Evolutionary conservation across 2,888 invertebrate genomes (phyloP).

Genomic region (Drosophila paracracens): DNA sequence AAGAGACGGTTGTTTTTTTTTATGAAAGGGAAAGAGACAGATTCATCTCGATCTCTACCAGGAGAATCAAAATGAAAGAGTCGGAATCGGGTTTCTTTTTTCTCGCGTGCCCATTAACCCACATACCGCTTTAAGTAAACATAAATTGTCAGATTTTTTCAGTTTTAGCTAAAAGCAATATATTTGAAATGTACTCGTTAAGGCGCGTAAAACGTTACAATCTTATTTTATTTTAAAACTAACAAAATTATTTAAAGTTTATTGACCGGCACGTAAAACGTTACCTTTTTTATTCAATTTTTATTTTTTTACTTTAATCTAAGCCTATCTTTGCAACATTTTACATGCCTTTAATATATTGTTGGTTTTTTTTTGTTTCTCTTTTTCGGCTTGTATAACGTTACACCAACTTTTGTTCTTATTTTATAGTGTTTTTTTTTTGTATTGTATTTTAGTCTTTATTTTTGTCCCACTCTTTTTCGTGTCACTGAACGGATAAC

Average conservation of each 20-base stretch:
- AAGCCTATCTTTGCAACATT: slow-evolving; percentile 56
- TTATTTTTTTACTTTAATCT: slow-evolving; percentile 4
- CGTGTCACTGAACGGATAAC: slow-evolving; percentile 29
- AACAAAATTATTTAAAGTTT: background rate
- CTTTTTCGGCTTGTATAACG: slow-evolving; percentile 56
- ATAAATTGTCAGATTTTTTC: slow-evolving; percentile 2
- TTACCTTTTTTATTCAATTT: background rate
- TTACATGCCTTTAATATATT: slow-evolving; percentile 56
- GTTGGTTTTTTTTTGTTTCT: slow-evolving; percentile 15
- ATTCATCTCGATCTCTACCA: slow-evolving; percentile 7
- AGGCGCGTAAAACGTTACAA: slow-evolving; percentile 73
- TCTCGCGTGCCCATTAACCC: background rate
- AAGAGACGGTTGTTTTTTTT: slow-evolving; percentile 17
- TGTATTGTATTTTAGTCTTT: background rate
- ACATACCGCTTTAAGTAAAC: background rate
- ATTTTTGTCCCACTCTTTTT: slow-evolving; percentile 15
- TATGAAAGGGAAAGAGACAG: slow-evolving; percentile 37
- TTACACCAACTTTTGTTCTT: slow-evolving; percentile 29
- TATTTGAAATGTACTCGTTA: slow-evolving; percentile 31
- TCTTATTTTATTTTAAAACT: background rate
- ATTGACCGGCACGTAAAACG: slow-evolving; percentile 41
- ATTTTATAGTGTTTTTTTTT: background rate
- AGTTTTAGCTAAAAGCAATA: background rate
- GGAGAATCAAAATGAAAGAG: slow-evolving; percentile 25
- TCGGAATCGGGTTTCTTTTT: background rate